A percentile compares a stretch with the other conserved stretches of the same genome.
These are phyloP conservation scores for Electrophaes corylata DNA, from an alignment of 2,888 invertebrate species.

Conservation along the genomic window DNA sequence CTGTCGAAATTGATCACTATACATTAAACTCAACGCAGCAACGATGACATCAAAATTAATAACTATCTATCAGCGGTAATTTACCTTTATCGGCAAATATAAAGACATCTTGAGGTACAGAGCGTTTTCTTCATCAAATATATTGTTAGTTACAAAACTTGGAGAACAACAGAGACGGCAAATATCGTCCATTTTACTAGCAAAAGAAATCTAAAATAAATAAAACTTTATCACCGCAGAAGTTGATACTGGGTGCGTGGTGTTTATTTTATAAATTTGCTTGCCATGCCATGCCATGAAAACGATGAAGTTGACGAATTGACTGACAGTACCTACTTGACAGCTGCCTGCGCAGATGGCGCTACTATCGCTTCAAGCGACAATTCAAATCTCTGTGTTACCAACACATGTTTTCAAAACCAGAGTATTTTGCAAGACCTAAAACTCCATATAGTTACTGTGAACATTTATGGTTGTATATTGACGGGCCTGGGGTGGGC, in stretches of 20 bases:
- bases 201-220: conserved; percentile 29
- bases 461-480: conserved; percentile 45
- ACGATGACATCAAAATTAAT: conserved; percentile 23
- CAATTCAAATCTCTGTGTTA: conserved; percentile 63
- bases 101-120: conserved; percentile 88
- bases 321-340: conserved; percentile 46
- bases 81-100: conserved; percentile 90
- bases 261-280: conserved; percentile 60
- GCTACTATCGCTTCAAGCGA: conserved; percentile 50
- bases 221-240: conserved; percentile 23
- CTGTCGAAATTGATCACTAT: conserved; percentile 65
- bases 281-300: neutral
- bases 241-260: conserved; percentile 39
- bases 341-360: conserved; percentile 49
- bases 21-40: conserved; percentile 17
- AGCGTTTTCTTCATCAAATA: conserved; percentile 88
- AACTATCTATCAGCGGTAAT: conserved; percentile 12
- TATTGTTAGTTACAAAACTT: conserved; percentile 86
- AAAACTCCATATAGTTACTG: conserved; percentile 36
- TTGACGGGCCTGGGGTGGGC: conserved; percentile 51
- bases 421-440: conserved; percentile 64
- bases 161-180: conserved; percentile 77
- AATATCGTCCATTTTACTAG: conserved; percentile 67
- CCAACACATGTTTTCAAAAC: conserved; percentile 43
- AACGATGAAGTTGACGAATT: neutral